Percentiles rank a stretch among this genome's conserved stretches.
Conservation (phyloP, 2,888 invertebrate species). For the Leptopilina myrica region DNA sequence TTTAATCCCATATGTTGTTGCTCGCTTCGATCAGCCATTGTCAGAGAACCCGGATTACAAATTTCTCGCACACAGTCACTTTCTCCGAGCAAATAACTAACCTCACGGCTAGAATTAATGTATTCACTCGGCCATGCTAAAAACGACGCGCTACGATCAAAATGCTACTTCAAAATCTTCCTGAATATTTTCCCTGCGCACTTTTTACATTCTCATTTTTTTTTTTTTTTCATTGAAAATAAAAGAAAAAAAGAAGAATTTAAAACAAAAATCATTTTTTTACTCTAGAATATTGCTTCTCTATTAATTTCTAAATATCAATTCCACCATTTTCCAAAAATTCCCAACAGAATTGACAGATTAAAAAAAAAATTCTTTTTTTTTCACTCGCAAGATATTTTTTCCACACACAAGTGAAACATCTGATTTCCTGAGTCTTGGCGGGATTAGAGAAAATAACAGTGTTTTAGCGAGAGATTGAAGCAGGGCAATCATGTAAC, state of each 20-base stretch:
- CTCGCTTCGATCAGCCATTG: conserved; percentile 39
- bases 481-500: conserved; percentile 9
- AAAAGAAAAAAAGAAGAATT: background rate
- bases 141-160: conserved; percentile 21
- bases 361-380: background rate
- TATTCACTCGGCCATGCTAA: conserved; percentile 29
- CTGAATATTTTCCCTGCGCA: background rate
- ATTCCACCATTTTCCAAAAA: too few relatives aligned
- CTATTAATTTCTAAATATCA: too few relatives aligned
- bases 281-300: too few relatives aligned
- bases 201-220: too few relatives aligned
- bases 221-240: background rate
- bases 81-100: conserved; percentile 41
- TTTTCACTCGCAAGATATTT: background rate
- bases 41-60: conserved; percentile 41
- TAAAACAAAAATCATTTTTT: too few relatives aligned
- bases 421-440: background rate
- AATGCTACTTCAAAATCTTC: conserved; percentile 10
- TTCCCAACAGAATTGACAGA: background rate
- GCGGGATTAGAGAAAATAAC: conserved; percentile 7
- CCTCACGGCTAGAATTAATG: conserved; percentile 40
- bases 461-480: conserved; percentile 7
- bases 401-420: background rate
- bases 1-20: conserved; percentile 13
- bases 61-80: conserved; percentile 41